Evolutionary conservation across 2,888 invertebrate species (phyloP), one percentile per base, ranked within the genome.

Genomic region (Branchellion lobata): DNA sequence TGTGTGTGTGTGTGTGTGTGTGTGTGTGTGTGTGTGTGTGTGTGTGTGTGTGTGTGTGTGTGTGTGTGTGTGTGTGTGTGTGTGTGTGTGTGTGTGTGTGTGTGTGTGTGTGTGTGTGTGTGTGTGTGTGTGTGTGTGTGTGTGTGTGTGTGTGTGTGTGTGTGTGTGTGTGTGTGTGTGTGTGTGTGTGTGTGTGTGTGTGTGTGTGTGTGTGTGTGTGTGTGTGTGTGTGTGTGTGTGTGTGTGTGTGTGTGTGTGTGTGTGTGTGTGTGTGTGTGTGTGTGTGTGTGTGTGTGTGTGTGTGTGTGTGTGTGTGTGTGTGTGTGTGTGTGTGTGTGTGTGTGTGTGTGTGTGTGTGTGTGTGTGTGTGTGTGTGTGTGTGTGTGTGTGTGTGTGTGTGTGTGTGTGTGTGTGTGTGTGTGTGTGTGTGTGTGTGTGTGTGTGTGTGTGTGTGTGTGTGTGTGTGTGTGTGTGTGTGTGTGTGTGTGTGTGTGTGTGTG

Each of bases 41-140:
- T 57, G 61, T 57, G 61, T 57, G 8, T 57, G 61, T 57, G 61
- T 57, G 61, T 57, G 61, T 57, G 61, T 57, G 61, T 57, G 8
- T 57, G 61, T 57, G 61, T 57, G 61, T 57, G 61, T 57, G n/a
- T 57, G 61, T 57, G 61, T 57, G 61, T 57, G 61, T 57, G 61
- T 57, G 61, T 57, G 61, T 57, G 61, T 57, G 61, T 57, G 8
- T 57, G 61, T 57, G 61, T 57, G 61, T 57, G 61, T 57, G 61
- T 57, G 61, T 57, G 61, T 57, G 61, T 57, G 61, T 57, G 61
- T 57, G 61, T 57, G 61, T 57, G 61, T 57, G 61, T 57, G 61
- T 57, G 61, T 57, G 61, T 57, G 61, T 57, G 61, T 57, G 61
- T 57, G 61, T 57, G 61, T 57, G 61, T 57, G 61, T 57, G 61